A percentile compares a stretch with the other conserved stretches of the same genome.
These are phyloP conservation scores for Pristionchus maxplancki DNA, from an alignment of 2,888 invertebrate genomes.

Conservation along the genomic window DNA sequence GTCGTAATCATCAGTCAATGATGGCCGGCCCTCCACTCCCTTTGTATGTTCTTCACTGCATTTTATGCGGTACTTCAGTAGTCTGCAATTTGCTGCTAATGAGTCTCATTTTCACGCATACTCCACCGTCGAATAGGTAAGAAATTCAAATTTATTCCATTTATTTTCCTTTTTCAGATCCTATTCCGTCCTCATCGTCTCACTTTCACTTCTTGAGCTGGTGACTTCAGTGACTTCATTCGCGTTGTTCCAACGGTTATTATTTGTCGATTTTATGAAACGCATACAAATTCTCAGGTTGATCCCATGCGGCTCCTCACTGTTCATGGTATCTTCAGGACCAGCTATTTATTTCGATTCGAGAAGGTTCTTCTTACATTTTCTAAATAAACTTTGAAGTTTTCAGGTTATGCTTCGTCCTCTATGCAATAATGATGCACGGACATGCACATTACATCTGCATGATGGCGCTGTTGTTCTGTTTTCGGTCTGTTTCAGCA, in stretches of 20 bases:
- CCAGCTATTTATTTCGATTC: background rate
- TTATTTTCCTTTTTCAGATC: background rate
- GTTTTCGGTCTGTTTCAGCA: background rate
- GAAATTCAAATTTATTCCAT: too few relatives aligned
- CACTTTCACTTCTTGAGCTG: background rate
- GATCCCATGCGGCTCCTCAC: background rate
- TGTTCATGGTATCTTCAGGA: background rate
- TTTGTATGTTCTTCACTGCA: background rate
- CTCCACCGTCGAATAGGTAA: background rate
- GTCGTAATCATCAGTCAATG: too few relatives aligned
- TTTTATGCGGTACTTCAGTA: background rate
- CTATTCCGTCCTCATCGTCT: background rate
- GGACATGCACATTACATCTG: constrained; percentile 19
- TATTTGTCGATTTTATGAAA: background rate
- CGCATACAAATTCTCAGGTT: background rate
- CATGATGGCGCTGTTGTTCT: constrained; percentile 26
- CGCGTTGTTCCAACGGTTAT: background rate
- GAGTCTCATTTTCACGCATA: background rate
- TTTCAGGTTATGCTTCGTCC: constrained; percentile 26
- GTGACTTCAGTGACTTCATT: background rate
- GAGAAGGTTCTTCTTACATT: background rate
- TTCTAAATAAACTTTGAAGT: background rate
- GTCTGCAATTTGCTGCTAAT: background rate
- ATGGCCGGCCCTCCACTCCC: background rate
- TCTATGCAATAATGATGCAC: constrained; percentile 38